Conservation (phyloP, 92 coral and sea anemone species). For the Pocillopora grandis region DNA sequence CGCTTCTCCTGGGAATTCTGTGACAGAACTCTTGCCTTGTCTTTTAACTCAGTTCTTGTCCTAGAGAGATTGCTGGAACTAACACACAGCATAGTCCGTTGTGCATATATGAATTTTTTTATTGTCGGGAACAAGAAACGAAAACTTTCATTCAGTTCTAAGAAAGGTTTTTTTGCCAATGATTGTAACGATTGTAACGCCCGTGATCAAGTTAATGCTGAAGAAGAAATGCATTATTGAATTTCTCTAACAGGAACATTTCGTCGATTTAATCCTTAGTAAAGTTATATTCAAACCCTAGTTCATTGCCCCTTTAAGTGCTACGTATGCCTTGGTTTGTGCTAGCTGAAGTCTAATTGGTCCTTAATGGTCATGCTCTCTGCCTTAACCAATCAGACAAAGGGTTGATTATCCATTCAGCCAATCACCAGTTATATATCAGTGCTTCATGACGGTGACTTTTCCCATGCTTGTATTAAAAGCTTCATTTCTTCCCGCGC, state of each 20-base stretch:
- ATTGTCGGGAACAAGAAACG: neutral
- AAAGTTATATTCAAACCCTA: neutral
- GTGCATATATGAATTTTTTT: neutral
- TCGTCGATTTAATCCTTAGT: neutral
- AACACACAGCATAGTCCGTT: neutral
- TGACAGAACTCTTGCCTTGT: neutral
- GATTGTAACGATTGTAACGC: neutral
- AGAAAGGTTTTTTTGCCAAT: neutral
- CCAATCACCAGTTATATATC: neutral
- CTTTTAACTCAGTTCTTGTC: neutral
- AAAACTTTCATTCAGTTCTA: neutral
- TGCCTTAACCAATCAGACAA: neutral
- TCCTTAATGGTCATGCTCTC: neutral
- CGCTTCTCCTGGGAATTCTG: conserved; percentile 12
- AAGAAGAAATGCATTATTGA: neutral
- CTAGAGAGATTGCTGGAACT: neutral
- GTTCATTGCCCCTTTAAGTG: neutral
- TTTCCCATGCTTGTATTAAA: neutral
- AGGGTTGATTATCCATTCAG: neutral
- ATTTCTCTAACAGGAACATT: neutral
- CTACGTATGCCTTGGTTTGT: neutral
- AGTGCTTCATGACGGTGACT: neutral
- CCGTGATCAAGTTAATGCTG: neutral
- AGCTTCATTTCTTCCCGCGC: neutral
- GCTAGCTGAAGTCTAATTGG: neutral